Conservation (phyloP, 2,888 invertebrate species). For the Ormyrus rosae region DNA sequence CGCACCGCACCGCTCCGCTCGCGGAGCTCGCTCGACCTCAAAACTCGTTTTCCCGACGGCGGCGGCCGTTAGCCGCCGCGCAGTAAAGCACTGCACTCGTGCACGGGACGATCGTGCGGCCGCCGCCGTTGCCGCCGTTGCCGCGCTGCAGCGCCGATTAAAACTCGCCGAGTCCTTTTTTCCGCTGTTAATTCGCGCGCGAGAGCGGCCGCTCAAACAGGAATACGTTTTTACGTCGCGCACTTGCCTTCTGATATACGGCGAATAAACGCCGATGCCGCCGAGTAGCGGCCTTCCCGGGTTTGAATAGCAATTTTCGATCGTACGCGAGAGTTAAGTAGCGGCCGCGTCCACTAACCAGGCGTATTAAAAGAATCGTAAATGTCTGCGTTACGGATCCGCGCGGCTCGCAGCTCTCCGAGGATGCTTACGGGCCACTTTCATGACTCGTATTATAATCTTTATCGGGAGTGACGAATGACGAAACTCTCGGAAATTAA, state of each 20-base stretch:
- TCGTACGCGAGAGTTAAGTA: background rate
- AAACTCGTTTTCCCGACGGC: slow-evolving; percentile 51
- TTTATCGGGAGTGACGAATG: no score
- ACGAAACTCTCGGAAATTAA: no score
- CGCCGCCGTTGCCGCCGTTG: background rate
- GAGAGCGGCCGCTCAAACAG: background rate
- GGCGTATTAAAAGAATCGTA: background rate
- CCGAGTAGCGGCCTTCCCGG: background rate
- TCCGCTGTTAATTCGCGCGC: background rate
- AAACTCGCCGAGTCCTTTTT: slow-evolving; percentile 26
- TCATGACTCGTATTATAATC: no score
- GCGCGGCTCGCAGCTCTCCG: no score
- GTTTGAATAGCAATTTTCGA: no score
- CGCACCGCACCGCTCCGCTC: slow-evolving; percentile 9
- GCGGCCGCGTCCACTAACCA: background rate
- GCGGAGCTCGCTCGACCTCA: slow-evolving; percentile 35
- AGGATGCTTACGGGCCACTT: no score
- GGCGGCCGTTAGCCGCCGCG: slow-evolving; percentile 22
- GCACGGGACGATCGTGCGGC: slow-evolving; percentile 10
- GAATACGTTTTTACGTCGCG: no score
- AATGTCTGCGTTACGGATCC: no score
- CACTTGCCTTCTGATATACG: no score
- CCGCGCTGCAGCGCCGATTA: slow-evolving; percentile 17
- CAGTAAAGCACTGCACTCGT: slow-evolving; percentile 30
- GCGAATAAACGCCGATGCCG: background rate